phyloP scores from a whole-genome alignment of 1,140 invertebrate genomes.

The roundworm (Caenorhabditis elegans) region WBcel235 BX284602.5:77001-77500 shows the following conservation, averaged over 20 bases:
- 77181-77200: conserved; percentile 47
- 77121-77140: too few species aligned
- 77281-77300: conserved; percentile 1
- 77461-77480: neutral
- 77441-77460: neutral
- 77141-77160: too few species aligned
- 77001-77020: neutral
- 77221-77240: conserved; percentile 56
- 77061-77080: neutral
- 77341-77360: too few species aligned
- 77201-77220: conserved; percentile 60
- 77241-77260: conserved; percentile 37
- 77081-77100: too few species aligned
- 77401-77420: neutral
- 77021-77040: conserved; percentile 10
- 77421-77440: neutral
- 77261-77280: neutral
- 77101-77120: too few species aligned
- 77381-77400: too few species aligned
- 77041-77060: neutral
- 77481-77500: neutral
- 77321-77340: too few species aligned
- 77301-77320: too few species aligned
- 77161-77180: conserved; percentile 55
- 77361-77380: too few species aligned